These are phyloP conservation scores for Cuculus canorus DNA, from an alignment of 2,797 vertebrate genomes.

Conservation along the genomic window DNA sequence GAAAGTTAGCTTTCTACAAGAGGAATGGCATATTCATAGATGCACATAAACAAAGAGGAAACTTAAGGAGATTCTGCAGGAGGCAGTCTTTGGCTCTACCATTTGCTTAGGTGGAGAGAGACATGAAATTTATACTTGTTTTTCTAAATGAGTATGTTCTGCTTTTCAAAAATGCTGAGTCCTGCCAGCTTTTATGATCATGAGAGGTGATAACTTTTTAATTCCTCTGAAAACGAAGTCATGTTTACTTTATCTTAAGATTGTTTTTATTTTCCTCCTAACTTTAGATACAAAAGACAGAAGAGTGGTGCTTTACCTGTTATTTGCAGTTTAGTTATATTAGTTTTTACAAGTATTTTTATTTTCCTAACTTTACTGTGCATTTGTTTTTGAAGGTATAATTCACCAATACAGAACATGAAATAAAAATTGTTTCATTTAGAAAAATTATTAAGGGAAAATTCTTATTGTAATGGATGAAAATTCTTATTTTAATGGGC, in stretches of 20 bases:
- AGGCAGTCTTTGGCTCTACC: neutral
- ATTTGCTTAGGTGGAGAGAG: neutral
- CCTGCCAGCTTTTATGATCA: neutral
- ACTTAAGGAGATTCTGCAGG: neutral
- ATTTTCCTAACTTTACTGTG: neutral
- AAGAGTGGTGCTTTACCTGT: neutral
- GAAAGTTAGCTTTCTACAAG: neutral
- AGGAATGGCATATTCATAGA: neutral
- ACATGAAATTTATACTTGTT: neutral
- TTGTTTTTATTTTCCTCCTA: neutral
- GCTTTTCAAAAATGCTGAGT: neutral
- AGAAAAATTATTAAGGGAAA: neutral
- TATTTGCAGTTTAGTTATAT: neutral
- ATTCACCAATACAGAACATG: neutral
- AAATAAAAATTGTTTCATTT: neutral
- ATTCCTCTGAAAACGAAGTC: neutral
- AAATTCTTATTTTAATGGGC: neutral
- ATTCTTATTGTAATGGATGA: neutral
- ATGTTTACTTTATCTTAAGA: neutral
- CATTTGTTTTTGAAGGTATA: neutral
- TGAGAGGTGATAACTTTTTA: neutral
- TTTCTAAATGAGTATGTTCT: neutral
- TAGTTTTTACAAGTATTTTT: neutral
- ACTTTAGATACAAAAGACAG: neutral
- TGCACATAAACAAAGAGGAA: neutral